These are phyloP conservation scores for Vesta saturnalis DNA, from an alignment of 2,888 invertebrate genomes.

Conservation along the genomic window DNA sequence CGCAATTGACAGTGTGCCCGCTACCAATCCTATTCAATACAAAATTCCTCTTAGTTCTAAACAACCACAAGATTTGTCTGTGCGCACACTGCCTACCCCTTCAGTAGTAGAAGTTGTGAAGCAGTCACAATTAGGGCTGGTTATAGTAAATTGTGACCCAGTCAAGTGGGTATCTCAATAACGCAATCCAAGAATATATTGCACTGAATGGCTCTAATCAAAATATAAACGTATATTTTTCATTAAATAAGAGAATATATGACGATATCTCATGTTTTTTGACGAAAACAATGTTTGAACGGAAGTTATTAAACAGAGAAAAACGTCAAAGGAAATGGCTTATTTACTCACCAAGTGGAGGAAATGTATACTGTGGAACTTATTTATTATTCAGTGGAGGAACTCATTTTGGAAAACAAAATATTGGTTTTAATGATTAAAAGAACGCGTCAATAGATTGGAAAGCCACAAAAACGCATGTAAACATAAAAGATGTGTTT, in stretches of 20 bases:
- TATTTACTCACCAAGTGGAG: not conserved
- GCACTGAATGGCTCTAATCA: not conserved
- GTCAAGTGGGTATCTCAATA: not conserved
- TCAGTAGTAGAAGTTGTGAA: not conserved
- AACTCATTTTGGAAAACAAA: too few relatives aligned
- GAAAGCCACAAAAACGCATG: too few relatives aligned
- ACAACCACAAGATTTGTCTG: constrained; percentile 3
- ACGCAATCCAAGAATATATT: not conserved
- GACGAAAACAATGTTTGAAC: not conserved
- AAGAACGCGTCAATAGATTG: too few relatives aligned
- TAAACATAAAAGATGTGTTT: too few relatives aligned
- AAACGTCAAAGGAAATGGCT: not conserved
- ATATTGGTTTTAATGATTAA: too few relatives aligned
- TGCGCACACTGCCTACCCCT: not conserved
- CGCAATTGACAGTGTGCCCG: too few relatives aligned
- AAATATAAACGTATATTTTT: constrained; percentile 12
- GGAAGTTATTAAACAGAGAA: not conserved
- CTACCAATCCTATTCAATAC: not conserved
- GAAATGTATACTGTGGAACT: not conserved
- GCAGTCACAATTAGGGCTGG: not conserved
- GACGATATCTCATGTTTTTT: too few relatives aligned
- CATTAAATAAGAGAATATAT: too few relatives aligned
- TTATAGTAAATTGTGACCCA: not conserved
- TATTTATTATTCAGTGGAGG: not conserved
- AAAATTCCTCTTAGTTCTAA: not conserved